phyloP scores from a whole-genome alignment of 2,797 vertebrate genomes.

The Octomys mimax region DNA sequence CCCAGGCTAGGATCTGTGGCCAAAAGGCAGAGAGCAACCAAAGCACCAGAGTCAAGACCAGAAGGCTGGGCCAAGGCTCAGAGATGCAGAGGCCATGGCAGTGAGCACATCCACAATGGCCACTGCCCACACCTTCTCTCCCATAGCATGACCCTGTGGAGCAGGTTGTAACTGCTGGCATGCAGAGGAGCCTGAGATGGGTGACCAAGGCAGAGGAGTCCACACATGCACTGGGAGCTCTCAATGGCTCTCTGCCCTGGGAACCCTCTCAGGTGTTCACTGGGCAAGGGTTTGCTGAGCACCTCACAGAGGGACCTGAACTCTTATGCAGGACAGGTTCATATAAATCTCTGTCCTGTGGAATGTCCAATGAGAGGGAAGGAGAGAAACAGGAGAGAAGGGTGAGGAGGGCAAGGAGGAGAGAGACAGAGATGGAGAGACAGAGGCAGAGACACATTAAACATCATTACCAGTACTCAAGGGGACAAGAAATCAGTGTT shows the following conservation, averaged over 20 bases:
- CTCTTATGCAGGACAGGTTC: no score
- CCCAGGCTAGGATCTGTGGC: accelerated
- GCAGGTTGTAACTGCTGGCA: not conserved
- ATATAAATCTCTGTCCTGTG: not conserved
- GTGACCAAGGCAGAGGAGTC: not conserved
- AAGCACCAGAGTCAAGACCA: not conserved
- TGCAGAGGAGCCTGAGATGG: not conserved
- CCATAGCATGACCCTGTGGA: not conserved
- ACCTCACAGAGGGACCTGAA: not conserved
- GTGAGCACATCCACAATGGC: not conserved
- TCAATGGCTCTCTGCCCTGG: not conserved
- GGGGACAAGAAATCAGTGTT: no score
- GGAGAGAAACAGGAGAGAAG: no score
- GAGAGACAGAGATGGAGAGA: not conserved
- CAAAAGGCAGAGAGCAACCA: accelerated
- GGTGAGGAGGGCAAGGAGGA: no score
- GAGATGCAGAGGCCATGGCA: not conserved
- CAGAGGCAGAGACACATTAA: not conserved
- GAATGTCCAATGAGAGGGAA: no score
- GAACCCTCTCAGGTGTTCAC: not conserved
- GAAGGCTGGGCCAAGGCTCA: not conserved
- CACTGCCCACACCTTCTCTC: not conserved
- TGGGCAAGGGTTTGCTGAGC: not conserved
- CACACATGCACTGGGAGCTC: not conserved
- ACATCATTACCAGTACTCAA: not conserved